These are phyloP conservation scores for Halotydeus destructor DNA, from an alignment of 1,140 invertebrate genomes.

Conservation along the genomic window DNA sequence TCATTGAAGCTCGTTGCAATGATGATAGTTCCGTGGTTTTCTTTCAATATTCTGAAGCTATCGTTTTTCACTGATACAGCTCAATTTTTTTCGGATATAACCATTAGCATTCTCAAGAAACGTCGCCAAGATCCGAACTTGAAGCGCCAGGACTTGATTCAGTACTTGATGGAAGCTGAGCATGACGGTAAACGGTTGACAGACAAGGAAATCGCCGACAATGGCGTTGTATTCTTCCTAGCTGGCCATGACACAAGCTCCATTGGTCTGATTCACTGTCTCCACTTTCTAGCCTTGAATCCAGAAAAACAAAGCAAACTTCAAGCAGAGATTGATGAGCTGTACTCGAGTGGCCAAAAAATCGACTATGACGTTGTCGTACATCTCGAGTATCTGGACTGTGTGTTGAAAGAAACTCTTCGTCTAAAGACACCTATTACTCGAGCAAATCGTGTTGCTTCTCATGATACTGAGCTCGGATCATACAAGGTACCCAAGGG, in stretches of 20 bases:
- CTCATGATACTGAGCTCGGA: constrained; percentile 18
- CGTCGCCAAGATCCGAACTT: too few relatives aligned
- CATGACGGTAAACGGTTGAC: constrained; percentile 39
- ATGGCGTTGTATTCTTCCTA: constrained; percentile 25
- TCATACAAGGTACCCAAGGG: constrained; percentile 23
- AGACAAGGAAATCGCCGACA: constrained; percentile 44
- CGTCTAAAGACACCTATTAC: constrained; percentile 24
- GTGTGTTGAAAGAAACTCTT: constrained; percentile 38
- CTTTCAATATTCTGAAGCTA: too few relatives aligned
- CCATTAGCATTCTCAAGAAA: too few relatives aligned
- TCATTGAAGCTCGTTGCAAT: too few relatives aligned
- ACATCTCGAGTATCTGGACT: constrained; percentile 25
- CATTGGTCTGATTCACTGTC: constrained; percentile 12
- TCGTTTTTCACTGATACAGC: too few relatives aligned
- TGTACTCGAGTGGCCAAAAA: constrained; percentile 24
- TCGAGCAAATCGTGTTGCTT: constrained; percentile 22
- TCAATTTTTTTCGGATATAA: too few relatives aligned
- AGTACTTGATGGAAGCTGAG: too few relatives aligned
- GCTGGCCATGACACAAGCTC: constrained; percentile 16
- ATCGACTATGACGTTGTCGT: constrained; percentile 22
- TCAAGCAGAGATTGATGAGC: constrained; percentile 14
- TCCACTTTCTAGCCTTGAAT: constrained; percentile 9
- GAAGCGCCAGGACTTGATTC: too few relatives aligned
- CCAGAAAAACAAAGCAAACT: constrained; percentile 6
- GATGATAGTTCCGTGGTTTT: too few relatives aligned